Conservation (phyloP, 2,113 vertebrate species). For the Aleadryas rufinucha region DNA sequence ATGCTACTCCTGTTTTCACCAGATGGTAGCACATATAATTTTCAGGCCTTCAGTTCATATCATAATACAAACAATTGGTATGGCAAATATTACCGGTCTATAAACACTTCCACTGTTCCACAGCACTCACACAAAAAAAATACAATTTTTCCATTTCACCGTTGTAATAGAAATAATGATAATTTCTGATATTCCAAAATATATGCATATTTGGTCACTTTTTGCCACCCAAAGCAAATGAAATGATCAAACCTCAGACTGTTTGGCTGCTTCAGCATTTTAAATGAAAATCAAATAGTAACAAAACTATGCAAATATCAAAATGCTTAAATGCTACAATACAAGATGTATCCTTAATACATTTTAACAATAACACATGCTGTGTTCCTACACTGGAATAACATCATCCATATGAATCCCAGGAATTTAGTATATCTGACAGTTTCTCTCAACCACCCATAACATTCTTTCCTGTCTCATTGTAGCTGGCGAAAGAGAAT, state of each 20-base stretch:
- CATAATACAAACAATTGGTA: slow-evolving; percentile 64
- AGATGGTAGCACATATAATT: slow-evolving; percentile 68
- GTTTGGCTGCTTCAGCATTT: background rate
- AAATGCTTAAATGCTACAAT: slow-evolving; percentile 51
- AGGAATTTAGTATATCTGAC: slow-evolving; percentile 88
- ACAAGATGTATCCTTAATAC: slow-evolving; percentile 69
- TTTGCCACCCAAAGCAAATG: slow-evolving; percentile 35
- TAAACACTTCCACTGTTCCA: slow-evolving; percentile 43
- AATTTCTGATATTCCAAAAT: slow-evolving; percentile 19
- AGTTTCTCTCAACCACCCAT: slow-evolving; percentile 87
- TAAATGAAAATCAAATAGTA: slow-evolving; percentile 61
- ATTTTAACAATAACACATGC: slow-evolving; percentile 85
- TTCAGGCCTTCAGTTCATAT: slow-evolving; percentile 60
- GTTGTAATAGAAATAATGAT: slow-evolving; percentile 40
- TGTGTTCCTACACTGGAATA: slow-evolving; percentile 81
- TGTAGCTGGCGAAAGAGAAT: slow-evolving; percentile 91
- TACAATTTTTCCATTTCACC: background rate
- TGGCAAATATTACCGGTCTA: slow-evolving; percentile 58
- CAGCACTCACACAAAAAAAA: slow-evolving; percentile 5
- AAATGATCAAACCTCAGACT: slow-evolving; percentile 46
- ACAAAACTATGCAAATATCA: slow-evolving; percentile 55
- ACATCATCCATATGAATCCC: slow-evolving; percentile 84
- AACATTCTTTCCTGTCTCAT: slow-evolving; percentile 91
- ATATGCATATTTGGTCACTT: slow-evolving; percentile 21
- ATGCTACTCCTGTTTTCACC: slow-evolving; percentile 68